Base-by-base conservation (phyloP, 2,113 vertebrate species). In the Corvus cornix region DNA sequence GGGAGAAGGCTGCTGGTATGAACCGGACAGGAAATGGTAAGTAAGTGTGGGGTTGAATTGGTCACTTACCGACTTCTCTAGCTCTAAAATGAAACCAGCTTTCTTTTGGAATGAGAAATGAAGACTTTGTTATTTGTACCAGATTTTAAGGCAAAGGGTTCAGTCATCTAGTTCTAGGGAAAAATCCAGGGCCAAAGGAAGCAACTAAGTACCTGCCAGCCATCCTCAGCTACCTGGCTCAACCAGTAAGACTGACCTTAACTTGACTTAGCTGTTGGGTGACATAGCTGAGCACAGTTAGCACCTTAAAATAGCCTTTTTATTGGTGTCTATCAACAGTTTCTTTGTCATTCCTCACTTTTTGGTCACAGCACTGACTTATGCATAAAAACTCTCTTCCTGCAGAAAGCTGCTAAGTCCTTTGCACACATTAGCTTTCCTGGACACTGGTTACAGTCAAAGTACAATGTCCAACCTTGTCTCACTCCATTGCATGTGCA, bases 381-480 rank as follows among this genome's bases (percentile, higher is more conserved):
- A 44, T 16, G 20, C 52, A 72, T 62, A 39, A 41, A 83, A 76
- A 13, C 21, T 14, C 37, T 60, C 31, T 74, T 63, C 17, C 62
- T 49, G 62, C 48, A 53, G 39, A 80, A 87, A 33, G 21, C 55
- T 69, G 41, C 23, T 6, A 39, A 56, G 20, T 39, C 41, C 59
- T 22, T 3, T 0, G 1, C 16, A 55, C 0, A 0, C 17, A 7
- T n/a, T 18, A 41, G 37, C 43, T n/a, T 52, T 59, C 24, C 30
- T 3, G 7, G 19, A n/a, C 56, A 13, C n/a, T 7, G 21, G 48
- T 22, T n/a, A 18, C 35, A 66, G 15, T 1, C 51, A 39, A 24
- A 35, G 9, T 24, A 11, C 1, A 2, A 43, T 6, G 41, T 11
- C 41, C 31, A 56, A 9, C 39, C 60, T 63, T 55, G 48, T 51